These are phyloP conservation scores for Cherax quadricarinatus DNA, from an alignment of 1,140 invertebrate species.

Conservation along the genomic window DNA sequence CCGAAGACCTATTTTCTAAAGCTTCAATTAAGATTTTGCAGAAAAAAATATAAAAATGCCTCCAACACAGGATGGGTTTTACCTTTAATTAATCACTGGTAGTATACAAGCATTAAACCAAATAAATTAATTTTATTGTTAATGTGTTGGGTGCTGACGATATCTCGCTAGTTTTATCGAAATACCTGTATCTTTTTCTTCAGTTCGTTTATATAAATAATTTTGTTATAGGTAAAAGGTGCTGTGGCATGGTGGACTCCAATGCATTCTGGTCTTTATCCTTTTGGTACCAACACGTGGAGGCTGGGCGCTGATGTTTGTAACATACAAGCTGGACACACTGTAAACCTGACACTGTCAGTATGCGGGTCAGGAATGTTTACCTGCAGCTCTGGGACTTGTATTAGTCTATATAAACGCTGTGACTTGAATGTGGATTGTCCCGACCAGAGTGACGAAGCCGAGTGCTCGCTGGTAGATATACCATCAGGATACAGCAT, in stretches of 20 bases:
- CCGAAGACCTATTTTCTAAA: no score
- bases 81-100: no score
- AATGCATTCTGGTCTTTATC: slow-evolving; percentile 6
- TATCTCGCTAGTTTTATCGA: not conserved
- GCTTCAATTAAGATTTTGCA: no score
- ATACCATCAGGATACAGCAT: slow-evolving; percentile 53
- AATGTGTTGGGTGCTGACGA: not conserved
- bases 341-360: slow-evolving; percentile 53
- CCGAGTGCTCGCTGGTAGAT: slow-evolving; percentile 81
- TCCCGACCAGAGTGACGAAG: slow-evolving; percentile 91
- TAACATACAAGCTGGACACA: slow-evolving; percentile 18
- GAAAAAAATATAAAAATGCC: no score
- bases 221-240: not conserved
- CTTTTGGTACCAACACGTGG: slow-evolving; percentile 43
- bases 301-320: slow-evolving; percentile 19
- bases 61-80: no score
- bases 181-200: no score
- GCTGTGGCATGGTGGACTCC: slow-evolving; percentile 28
- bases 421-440: slow-evolving; percentile 91
- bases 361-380: slow-evolving; percentile 87
- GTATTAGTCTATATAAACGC: slow-evolving; percentile 87
- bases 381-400: slow-evolving; percentile 93
- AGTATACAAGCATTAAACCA: no score
- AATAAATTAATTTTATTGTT: not conserved
- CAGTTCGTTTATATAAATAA: not conserved